Conservation (phyloP, 2,888 invertebrate genomes). For the Serripes groenlandicus region DNA sequence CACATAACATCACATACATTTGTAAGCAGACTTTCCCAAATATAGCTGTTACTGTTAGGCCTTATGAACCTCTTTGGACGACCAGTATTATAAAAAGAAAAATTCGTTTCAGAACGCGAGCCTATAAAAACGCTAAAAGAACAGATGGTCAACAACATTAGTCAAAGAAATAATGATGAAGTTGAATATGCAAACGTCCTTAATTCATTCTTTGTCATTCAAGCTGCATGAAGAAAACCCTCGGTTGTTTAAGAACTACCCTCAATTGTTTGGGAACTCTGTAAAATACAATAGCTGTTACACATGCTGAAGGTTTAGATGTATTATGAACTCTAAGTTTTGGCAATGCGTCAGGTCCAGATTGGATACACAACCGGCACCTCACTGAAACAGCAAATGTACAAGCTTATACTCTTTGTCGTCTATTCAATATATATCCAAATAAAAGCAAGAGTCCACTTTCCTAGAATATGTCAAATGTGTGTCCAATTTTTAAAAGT, state of each 20-base stretch:
- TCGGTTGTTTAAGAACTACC: background rate
- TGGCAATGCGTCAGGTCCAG: background rate
- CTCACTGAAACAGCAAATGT: background rate
- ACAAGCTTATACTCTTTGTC: background rate
- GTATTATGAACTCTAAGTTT: background rate
- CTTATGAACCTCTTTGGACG: background rate
- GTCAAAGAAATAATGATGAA: background rate
- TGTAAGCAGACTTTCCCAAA: background rate
- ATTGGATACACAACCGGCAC: background rate
- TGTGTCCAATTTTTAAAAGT: conserved; percentile 3
- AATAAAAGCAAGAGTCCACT: background rate
- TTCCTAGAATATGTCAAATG: conserved; percentile 2
- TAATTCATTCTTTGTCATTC: background rate
- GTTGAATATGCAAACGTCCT: background rate
- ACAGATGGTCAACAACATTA: background rate
- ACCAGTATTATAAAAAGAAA: background rate
- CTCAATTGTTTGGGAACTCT: background rate
- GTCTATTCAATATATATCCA: background rate
- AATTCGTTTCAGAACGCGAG: background rate
- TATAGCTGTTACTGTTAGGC: background rate
- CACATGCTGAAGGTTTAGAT: too few species aligned
- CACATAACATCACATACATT: background rate
- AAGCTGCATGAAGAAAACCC: background rate
- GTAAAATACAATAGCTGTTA: too few species aligned
- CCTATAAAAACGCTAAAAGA: background rate